Base-by-base conservation (phyloP, 2,888 invertebrate species). In the Drosophila hawaiiensis region DNA sequence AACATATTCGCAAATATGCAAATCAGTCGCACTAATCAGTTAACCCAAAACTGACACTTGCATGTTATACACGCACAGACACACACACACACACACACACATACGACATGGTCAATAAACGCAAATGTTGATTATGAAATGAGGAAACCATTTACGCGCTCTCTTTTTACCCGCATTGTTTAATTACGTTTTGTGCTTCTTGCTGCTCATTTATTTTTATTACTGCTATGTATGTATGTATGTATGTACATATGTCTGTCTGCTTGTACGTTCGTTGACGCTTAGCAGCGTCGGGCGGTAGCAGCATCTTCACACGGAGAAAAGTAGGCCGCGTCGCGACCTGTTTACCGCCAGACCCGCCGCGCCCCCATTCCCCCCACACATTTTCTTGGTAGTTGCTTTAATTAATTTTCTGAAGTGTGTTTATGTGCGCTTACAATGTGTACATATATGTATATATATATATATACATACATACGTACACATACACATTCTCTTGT, bases 361-460 rank as follows among this genome's bases (percentile, higher is more conserved):
- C 67, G 1, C 25, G 12, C n/a, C 22, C 43, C 62, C 31, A 9
- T 29, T 2, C 28, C 54, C 47, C 50, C 55, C 59, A 59, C 65
- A 62, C 25, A 28, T n/a, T 56, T 53, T 77, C 68, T 72, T 76
- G 63, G 37, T 56, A 64, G 41, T 59, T 55, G 66, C 76, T 83
- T 85, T 90, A 88, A 85, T 88, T 83, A 83, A 81, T 84, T 85
- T 81, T 85, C 73, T 89, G 69, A 85, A 81, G 76, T 81, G 74
- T 85, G 80, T 73, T 82, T 78, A 80, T 71, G 81, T 64, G 50
- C 68, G 49, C 49, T 49, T 47, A 52, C 10, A 41, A 35, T 39
- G n/a, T 16, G 4, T 22, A 71, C 1, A 43, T 12, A 43, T 3
- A 22, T 25, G 0, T 4, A 49, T 16, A 22, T 22, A 12, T 6